These are phyloP conservation scores for Pimpla rufipes DNA, from an alignment of 2,888 invertebrate genomes.

Conservation along the genomic window DNA sequence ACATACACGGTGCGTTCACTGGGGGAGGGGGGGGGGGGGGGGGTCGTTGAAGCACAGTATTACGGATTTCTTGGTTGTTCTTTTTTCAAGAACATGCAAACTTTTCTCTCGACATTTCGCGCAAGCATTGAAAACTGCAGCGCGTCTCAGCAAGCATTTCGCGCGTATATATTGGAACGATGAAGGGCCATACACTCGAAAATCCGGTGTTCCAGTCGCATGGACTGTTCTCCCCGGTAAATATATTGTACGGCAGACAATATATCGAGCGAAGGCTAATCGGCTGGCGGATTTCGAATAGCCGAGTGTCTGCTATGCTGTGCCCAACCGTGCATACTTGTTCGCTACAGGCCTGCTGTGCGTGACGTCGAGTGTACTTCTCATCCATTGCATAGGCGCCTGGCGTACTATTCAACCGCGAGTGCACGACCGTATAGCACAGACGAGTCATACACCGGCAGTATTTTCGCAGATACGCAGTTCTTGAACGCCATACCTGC, in stretches of 20 bases:
- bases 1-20: neutral
- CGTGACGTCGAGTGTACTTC: slow-evolving; percentile 54
- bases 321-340: slow-evolving; percentile 27
- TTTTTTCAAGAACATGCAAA: slow-evolving; percentile 7
- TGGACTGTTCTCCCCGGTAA: neutral
- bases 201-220: slow-evolving; percentile 25
- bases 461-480: neutral
- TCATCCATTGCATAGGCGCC: slow-evolving; percentile 44
- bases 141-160: neutral
- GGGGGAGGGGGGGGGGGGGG: no score
- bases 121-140: neutral
- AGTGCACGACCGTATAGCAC: slow-evolving; percentile 20
- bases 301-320: slow-evolving; percentile 22
- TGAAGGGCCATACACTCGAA: slow-evolving; percentile 16
- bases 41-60: neutral
- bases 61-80: slow-evolving; percentile 8
- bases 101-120: neutral
- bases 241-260: slow-evolving; percentile 16
- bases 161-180: neutral
- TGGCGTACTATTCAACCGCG: slow-evolving; percentile 29
- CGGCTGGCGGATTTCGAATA: slow-evolving; percentile 26
- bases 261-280: slow-evolving; percentile 37
- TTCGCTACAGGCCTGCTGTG: slow-evolving; percentile 46
- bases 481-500: neutral
- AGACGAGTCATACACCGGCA: neutral